Conservation (phyloP, 2,888 invertebrate genomes). For the Diplazon laetatorius region DNA sequence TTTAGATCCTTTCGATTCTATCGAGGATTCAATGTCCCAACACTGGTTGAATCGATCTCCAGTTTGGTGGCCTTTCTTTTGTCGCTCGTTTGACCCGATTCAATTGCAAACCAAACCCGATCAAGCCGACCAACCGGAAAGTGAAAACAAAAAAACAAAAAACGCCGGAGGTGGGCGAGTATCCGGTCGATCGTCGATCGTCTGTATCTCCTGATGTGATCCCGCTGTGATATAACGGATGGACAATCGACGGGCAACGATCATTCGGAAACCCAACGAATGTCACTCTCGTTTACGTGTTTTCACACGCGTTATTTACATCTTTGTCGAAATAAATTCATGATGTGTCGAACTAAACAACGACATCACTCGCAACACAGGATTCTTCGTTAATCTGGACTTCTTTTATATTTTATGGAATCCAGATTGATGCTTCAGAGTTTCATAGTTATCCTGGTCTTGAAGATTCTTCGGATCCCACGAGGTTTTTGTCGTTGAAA, state of each 20-base stretch:
- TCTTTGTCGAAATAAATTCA: conserved; percentile 42
- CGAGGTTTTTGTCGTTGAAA: no score
- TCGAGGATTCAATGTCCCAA: no score
- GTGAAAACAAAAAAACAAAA: no score
- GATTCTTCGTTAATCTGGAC: no score
- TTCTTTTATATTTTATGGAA: no score
- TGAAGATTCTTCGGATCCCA: not conserved
- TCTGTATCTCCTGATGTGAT: conserved; percentile 44
- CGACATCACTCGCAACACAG: conserved; percentile 13
- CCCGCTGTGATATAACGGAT: not conserved
- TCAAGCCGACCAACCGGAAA: conserved; percentile 34
- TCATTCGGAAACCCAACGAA: conserved; percentile 26
- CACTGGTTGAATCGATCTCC: not conserved
- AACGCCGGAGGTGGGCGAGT: conserved; percentile 40
- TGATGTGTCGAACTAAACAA: conserved; percentile 3
- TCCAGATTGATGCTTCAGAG: not conserved
- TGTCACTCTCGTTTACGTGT: no score
- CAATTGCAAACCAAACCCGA: not conserved
- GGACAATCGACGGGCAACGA: conserved; percentile 34
- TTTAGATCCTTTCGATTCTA: no score
- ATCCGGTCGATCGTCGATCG: conserved; percentile 59
- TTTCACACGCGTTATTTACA: conserved; percentile 59
- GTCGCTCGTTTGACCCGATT: not conserved
- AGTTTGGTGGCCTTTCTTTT: not conserved
- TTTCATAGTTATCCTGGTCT: not conserved